Conservation (phyloP, 37 sponge, comb jelly and placozoan genomes). For the Axinella damicornis region DNA sequence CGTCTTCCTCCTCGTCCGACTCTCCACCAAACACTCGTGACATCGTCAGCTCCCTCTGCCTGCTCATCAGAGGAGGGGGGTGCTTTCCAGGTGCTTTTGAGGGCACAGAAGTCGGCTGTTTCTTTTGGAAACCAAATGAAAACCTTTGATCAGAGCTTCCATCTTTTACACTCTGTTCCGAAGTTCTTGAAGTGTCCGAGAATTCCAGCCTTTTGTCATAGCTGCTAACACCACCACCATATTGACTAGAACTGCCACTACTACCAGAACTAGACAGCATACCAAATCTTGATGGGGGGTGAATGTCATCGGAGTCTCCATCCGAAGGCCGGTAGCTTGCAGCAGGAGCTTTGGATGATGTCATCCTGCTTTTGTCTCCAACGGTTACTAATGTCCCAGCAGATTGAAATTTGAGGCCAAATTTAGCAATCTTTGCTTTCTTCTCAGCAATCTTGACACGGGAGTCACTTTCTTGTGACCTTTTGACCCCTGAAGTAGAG, state of each 20-base stretch:
- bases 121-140: slow-evolving; percentile 3
- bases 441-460: slow-evolving; percentile 36
- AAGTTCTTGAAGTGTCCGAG: no score
- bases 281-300: neutral
- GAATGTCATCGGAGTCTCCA: neutral
- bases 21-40: slow-evolving; percentile 3
- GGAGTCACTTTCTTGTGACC: slow-evolving; percentile 11
- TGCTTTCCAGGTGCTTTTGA: no score
- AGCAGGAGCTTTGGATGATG: neutral
- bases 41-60: slow-evolving; percentile 49
- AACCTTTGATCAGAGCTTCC: neutral
- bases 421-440: slow-evolving; percentile 42
- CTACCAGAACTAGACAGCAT: neutral
- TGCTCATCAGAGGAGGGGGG: slow-evolving; percentile 42
- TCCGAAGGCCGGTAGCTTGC: neutral
- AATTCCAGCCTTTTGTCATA: neutral
- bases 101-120: neutral
- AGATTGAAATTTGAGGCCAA: slow-evolving; percentile 70
- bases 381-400: slow-evolving; percentile 58
- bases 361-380: slow-evolving; percentile 2
- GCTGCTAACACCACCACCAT: no score
- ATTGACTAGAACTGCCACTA: no score
- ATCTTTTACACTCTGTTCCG: neutral
- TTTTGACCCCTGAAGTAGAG: neutral
- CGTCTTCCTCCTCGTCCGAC: slow-evolving; percentile 30